Base-by-base conservation (phyloP, 2,113 vertebrate genomes). In the Panurus biarmicus region DNA sequence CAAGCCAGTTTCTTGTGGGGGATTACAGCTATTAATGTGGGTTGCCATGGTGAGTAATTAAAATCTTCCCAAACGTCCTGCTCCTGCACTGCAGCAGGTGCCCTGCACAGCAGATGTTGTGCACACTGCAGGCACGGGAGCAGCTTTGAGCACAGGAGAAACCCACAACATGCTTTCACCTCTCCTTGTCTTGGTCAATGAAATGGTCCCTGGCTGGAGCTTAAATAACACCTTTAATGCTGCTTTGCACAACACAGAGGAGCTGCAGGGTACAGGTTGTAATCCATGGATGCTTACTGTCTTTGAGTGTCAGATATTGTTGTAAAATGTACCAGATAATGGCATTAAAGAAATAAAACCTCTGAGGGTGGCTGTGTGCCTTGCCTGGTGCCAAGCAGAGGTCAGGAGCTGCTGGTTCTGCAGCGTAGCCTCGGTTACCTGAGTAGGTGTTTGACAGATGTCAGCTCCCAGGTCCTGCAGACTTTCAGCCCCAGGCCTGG, bases 1-100 rank as follows among this genome's bases (percentile, higher is more conserved):
- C 9, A 1, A 31, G 54, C 70, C 70, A 21, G 17, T 8, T 85
- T 25, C 16, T 66, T 35, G 77, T 54, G 78, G 87, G 58, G 81
- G 71, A 73, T 91, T 82, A 35, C 36, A 83, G 85, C 78, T 67
- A 47, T 93, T 85, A 79, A 54, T 66, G 71, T 65, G 54, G 60
- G 94, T 96, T 96, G 91, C 93, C 84, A 94, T 92, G 91, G 93
- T 82, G 91, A 95, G 89, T 82, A 95, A 96, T 95, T 78, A 95
- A 96, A 94, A 85, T 82, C 89, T 93, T 93, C 91, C 91, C 77
- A 93, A 85, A 80, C 17, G 2, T 78, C 89, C 89, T 4, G 0
- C 38, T 85, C 87, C 82, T 83, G 85, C 50, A n/a, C 62, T 16
- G 0, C 70, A 77, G 90, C 93, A 90, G 92, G 91, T 93, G 87